A percentile compares a stretch with the other conserved stretches of the same genome.
Evolutionary conservation across 2,797 vertebrate species (phyloP).

Genomic region (Furcifer pardalis): DNA sequence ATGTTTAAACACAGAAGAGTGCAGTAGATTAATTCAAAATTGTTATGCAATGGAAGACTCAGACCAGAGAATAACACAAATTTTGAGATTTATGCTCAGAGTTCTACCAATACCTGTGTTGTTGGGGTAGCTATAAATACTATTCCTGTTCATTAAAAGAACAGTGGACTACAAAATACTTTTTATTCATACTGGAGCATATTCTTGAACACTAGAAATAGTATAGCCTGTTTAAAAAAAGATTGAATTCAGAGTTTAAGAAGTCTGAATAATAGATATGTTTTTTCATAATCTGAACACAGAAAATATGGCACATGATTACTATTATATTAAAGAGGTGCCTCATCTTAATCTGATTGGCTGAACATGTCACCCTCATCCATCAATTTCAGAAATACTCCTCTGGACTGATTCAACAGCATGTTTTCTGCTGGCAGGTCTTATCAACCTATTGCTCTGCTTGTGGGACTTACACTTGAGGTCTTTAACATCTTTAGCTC

Average conservation of each 20-base stretch:
- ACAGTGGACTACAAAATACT: not conserved
- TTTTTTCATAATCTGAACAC: not conserved
- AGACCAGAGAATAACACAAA: not conserved
- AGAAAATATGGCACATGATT: no score
- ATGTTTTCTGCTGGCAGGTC: not conserved
- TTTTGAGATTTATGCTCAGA: not conserved
- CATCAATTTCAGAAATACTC: not conserved
- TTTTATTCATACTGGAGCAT: not conserved
- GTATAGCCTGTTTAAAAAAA: not conserved
- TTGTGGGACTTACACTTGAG: not conserved
- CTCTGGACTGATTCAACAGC: not conserved
- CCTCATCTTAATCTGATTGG: not conserved
- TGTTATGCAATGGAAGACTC: not conserved
- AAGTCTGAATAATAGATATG: not conserved
- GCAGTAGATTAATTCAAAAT: not conserved
- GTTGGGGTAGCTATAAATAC: not conserved
- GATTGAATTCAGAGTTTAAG: not conserved
- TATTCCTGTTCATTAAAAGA: not conserved
- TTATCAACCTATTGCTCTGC: not conserved
- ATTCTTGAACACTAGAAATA: not conserved
- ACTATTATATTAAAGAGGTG: not conserved
- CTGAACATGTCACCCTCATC: not conserved
- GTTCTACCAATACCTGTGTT: not conserved
- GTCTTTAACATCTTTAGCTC: not conserved
- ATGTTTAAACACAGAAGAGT: not conserved